phyloP scores from a whole-genome alignment of 2,888 invertebrate genomes.

The Lymantria dispar region DNA sequence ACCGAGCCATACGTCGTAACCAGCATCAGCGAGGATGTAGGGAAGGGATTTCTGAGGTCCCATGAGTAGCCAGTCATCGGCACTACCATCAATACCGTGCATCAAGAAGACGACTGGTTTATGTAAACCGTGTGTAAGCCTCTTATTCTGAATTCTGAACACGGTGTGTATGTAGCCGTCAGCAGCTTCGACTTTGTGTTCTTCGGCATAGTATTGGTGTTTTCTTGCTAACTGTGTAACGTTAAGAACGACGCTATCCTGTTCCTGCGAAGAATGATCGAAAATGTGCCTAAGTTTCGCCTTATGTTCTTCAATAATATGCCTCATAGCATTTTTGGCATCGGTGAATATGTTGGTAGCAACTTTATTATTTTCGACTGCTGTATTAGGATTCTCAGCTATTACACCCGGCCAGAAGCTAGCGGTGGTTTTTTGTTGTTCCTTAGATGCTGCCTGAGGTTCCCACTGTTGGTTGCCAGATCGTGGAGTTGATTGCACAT shows the following conservation, averaged over 20 bases:
- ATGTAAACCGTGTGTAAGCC: slow-evolving; percentile 37
- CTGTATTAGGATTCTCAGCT: slow-evolving; percentile 39
- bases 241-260: slow-evolving; percentile 48
- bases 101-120: slow-evolving; percentile 78
- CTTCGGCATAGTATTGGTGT: slow-evolving; percentile 59
- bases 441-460: slow-evolving; percentile 29
- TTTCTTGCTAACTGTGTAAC: slow-evolving; percentile 53
- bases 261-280: slow-evolving; percentile 32
- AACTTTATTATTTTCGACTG: slow-evolving; percentile 41
- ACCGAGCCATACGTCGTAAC: slow-evolving; percentile 74
- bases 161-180: slow-evolving; percentile 71
- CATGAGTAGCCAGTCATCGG: slow-evolving; percentile 86
- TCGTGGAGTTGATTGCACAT: slow-evolving; percentile 1
- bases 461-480: slow-evolving; percentile 31
- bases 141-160: slow-evolving; percentile 64
- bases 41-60: slow-evolving; percentile 79
- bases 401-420: slow-evolving; percentile 46
- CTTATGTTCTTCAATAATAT: slow-evolving; percentile 52
- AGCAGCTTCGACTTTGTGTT: slow-evolving; percentile 62
- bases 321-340: slow-evolving; percentile 57
- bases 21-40: slow-evolving; percentile 62
- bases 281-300: slow-evolving; percentile 49
- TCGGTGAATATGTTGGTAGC: slow-evolving; percentile 57
- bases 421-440: slow-evolving; percentile 22
- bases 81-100: slow-evolving; percentile 86